These are phyloP conservation scores for Atherinomorus stipes DNA, from an alignment of 2,113 vertebrate genomes.

Conservation along the genomic window DNA sequence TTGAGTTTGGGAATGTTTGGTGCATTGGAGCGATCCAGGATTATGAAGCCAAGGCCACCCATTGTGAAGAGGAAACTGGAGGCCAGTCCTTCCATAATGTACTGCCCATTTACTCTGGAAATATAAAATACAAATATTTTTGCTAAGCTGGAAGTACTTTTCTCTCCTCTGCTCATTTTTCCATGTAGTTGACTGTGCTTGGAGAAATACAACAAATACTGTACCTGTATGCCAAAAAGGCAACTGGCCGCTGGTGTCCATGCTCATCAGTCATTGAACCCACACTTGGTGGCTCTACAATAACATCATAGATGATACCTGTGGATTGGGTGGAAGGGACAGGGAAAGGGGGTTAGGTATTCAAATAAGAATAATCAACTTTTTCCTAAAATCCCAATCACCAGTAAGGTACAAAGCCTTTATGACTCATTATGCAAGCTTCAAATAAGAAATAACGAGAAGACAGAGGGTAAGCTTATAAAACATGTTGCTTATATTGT, in stretches of 20 bases:
- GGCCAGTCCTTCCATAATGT: constrained; percentile 98
- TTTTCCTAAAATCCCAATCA: not conserved
- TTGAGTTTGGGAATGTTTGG: constrained; percentile 99
- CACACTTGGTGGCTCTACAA: constrained; percentile 98
- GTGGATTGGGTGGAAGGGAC: not conserved
- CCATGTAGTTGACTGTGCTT: not conserved
- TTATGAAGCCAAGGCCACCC: constrained; percentile 98
- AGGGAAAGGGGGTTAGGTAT: no score
- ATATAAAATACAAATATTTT: not conserved
- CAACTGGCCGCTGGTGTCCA: constrained; percentile 96
- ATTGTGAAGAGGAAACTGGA: constrained; percentile 99
- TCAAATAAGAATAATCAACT: no score
- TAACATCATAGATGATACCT: constrained; percentile 99
- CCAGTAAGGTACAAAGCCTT: no score
- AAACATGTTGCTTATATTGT: not conserved
- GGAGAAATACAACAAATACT: not conserved
- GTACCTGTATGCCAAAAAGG: constrained; percentile 97
- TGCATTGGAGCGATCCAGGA: constrained; percentile 97
- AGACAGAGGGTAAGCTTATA: not conserved
- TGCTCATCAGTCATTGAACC: constrained; percentile 99
- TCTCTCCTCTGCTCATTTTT: not conserved
- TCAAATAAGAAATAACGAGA: not conserved
- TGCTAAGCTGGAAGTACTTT: not conserved
- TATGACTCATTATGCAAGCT: no score
- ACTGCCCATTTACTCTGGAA: constrained; percentile 95